Conservation (phyloP, 2,888 invertebrate species). For the Vandiemenella viatica region DNA sequence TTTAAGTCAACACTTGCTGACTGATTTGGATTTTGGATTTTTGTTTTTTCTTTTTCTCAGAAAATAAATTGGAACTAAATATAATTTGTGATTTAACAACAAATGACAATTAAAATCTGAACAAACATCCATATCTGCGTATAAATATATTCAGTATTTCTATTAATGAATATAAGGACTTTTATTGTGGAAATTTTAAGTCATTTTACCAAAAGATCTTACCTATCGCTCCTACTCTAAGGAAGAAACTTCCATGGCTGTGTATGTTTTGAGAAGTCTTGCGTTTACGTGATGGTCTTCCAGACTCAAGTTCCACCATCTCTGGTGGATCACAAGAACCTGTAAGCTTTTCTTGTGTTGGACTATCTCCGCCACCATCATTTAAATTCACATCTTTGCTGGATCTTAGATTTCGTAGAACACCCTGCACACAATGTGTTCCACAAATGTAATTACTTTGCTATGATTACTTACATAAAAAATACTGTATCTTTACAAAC, state of each 20-base stretch:
- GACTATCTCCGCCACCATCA: conserved; percentile 20
- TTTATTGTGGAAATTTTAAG: neutral
- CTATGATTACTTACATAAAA: neutral
- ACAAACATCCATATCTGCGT: no score
- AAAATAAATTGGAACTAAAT: no score
- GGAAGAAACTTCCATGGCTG: conserved; percentile 84
- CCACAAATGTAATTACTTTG: neutral
- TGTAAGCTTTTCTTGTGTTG: conserved; percentile 25
- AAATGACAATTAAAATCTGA: no score
- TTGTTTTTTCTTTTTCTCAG: no score
- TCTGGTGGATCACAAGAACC: conserved; percentile 12
- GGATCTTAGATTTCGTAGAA: conserved; percentile 22
- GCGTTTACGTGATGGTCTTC: conserved; percentile 43
- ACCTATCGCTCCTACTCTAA: conserved; percentile 87
- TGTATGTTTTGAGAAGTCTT: conserved; percentile 84
- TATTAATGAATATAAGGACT: neutral
- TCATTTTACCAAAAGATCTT: conserved; percentile 23
- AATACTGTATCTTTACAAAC: no score
- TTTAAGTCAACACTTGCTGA: no score
- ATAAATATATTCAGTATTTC: conserved; percentile 2
- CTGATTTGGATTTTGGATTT: no score
- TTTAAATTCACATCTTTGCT: conserved; percentile 16
- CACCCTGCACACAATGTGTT: conserved; percentile 20
- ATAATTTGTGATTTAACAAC: no score
- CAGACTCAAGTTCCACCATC: conserved; percentile 7